Base-by-base conservation (phyloP, 2,888 invertebrate species). In the Apodemia duryi region DNA sequence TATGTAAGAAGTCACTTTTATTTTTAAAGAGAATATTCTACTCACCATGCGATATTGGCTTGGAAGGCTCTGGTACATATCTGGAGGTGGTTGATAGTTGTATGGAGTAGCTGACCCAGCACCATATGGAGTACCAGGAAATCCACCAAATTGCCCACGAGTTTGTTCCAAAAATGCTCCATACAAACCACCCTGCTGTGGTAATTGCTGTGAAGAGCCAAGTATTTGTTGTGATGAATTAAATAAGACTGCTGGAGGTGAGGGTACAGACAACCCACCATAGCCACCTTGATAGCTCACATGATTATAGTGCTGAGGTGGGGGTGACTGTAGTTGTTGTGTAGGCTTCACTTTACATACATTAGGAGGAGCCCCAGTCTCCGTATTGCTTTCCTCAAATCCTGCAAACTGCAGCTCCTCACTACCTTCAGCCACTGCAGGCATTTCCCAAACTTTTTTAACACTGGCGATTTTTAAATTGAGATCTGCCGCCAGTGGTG, bases 391-490 rank as follows among this genome's bases (percentile, higher is more conserved):
- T 70, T 92, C 86, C 74, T 91, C 91, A 68, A 90, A 89, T 10
- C 83, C 87, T 63, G 88, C 79, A 72, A 89, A 91, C 74, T 89
- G 85, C 75, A 83, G 84, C 84, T 81, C 94, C 87, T 81, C 93
- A 74, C 74, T 88, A 75, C 80, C 93, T 76, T 95, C 95, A 29
- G 93, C 93, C 28, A 94, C 95, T 0, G 95, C 94, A 21, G 95
- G 94, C 95, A 95, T 95, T 78, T 97, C 97, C 97, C 97, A 97
- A 28, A 96, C 96, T 76, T 96, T 97, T 86, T 98, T 98, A 61
- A 98, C 98, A 71, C 97, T 97, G 51, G 97, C 97, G 75, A 98
- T 98, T 91, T 98, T 98, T 89, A 97, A 94, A 89, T 97, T 97
- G 72, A 98, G 94, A 85, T 98, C 98, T 52, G 97, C 97, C 52